Conservation (phyloP, 2,888 invertebrate species). For the Drosophila mayaguana region DNA sequence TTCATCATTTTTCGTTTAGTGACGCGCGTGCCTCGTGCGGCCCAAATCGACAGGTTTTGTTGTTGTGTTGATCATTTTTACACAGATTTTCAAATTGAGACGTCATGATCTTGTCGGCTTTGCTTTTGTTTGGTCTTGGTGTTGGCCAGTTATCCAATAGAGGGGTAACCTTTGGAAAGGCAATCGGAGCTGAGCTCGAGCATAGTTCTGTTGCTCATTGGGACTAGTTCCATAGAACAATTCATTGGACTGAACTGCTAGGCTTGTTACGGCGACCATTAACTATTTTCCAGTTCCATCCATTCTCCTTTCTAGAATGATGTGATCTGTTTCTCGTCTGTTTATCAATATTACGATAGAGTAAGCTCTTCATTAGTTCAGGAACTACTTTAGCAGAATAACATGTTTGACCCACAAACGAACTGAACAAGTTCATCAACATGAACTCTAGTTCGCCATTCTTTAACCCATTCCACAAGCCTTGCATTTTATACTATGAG, state of each 20-base stretch:
- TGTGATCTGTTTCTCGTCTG: too few relatives aligned
- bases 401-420: not conserved
- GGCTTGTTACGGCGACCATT: too few relatives aligned
- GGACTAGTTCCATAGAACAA: too few relatives aligned
- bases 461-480: not conserved
- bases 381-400: not conserved
- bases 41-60: slow-evolving; percentile 56
- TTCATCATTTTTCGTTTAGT: slow-evolving; percentile 77
- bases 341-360: too few relatives aligned
- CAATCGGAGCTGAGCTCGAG: too few relatives aligned
- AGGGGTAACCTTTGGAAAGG: not conserved
- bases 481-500: slow-evolving; percentile 24
- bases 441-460: not conserved
- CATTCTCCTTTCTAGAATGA: too few relatives aligned
- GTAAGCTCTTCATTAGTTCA: too few relatives aligned
- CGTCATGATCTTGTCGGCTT: slow-evolving; percentile 65
- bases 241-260: not conserved
- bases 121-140: slow-evolving; percentile 23
- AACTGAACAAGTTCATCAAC: too few relatives aligned
- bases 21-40: slow-evolving; percentile 79
- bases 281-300: too few relatives aligned
- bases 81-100: slow-evolving; percentile 72
- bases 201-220: not conserved
- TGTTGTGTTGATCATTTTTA: slow-evolving; percentile 27
- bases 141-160: slow-evolving; percentile 20